Evolutionary conservation across 2,888 invertebrate species (phyloP), one percentile per base, ranked within the genome.

Genomic region (Euproctis similis): DNA sequence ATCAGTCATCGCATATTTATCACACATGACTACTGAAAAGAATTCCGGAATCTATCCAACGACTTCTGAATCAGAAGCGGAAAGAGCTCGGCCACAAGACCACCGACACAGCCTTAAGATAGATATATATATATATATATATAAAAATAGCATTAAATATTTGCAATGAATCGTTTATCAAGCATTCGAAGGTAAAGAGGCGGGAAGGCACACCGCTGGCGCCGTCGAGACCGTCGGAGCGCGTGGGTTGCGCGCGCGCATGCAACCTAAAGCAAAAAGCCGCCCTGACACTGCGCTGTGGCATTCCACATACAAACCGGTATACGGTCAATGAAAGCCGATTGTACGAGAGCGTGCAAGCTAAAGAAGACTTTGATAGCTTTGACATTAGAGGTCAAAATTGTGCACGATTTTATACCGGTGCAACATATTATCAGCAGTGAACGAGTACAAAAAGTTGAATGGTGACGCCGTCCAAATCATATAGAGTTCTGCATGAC

Each of bases 221-320:
- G 68, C 62, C 67, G 63, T 60, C 66, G 46, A 37, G n/a, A 65
- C 56, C 62, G 54, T 39, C 49, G 54, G 64, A 42, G 60, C 72
- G 76, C 72, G 74, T 74, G 72, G 76, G 75, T 46, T 53, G 67
- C 59, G 67, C 58, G 43, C 63, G 58, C 65, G 70, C 65, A 66
- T 53, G n/a, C n/a, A n/a, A n/a, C n/a, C 66, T 51, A 51, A 66
- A 64, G 72, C 76, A 76, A 76, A 77, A 76, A 75, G 71, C 73
- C 71, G 72, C 59, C 62, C 55, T 62, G 55, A 52, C 54, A 60
- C 52, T 46, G 61, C 59, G 46, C 54, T 49, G 61, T 68, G 65
- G 75, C 80, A 80, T 80, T 81, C 80, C 80, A 58, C 55, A 54
- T 48, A 59, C 55, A 55, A 78, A 81, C 82, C 81, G 80, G 81